phyloP scores from a whole-genome alignment of 2,113 vertebrate genomes.

The Pachyramphus minor region DNA sequence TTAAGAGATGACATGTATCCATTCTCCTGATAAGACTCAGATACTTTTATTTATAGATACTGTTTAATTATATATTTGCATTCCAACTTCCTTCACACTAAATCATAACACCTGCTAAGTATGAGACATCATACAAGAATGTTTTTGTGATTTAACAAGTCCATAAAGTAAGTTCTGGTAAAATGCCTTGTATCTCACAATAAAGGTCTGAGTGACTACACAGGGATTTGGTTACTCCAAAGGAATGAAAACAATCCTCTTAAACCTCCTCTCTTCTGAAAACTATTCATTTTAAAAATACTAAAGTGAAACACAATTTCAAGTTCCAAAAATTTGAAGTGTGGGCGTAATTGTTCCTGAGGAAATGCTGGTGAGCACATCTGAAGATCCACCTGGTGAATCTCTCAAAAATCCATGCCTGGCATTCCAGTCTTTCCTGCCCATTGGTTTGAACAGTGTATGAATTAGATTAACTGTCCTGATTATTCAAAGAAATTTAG shows the following conservation, averaged over 20 bases:
- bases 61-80: not conserved
- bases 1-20: not conserved
- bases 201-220: not conserved
- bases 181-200: not conserved
- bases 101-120: not conserved
- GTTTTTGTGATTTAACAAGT: not conserved
- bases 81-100: not conserved
- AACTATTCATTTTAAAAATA: not conserved
- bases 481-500: constrained; percentile 73
- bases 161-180: not conserved
- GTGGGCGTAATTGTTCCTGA: not conserved
- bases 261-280: not conserved
- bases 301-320: not conserved
- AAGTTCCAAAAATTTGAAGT: not conserved
- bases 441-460: constrained; percentile 34
- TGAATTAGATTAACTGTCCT: constrained; percentile 69
- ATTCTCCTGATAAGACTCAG: not conserved
- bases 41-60: not conserved
- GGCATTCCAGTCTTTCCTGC: not conserved
- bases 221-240: not conserved
- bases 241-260: not conserved
- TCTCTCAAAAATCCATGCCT: not conserved
- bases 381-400: not conserved
- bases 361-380: not conserved
- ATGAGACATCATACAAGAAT: not conserved